Percentiles rank a stretch among this genome's conserved stretches.
Conservation (phyloP, 2,113 vertebrate genomes). For the Bambusicola thoracicus region DNA sequence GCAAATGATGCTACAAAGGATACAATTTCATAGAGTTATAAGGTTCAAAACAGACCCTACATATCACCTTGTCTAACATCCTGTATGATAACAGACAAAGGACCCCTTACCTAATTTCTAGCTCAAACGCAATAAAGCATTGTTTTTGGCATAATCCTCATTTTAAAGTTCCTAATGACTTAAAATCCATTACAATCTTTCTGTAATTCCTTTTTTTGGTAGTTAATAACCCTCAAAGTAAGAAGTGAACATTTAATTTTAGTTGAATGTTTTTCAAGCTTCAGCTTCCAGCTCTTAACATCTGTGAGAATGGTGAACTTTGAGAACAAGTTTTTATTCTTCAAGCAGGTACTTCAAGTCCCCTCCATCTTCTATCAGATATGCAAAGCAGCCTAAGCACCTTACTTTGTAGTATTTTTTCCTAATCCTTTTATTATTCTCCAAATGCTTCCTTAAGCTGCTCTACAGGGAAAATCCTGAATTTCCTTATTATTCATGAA, state of each 20-base stretch:
- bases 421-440: slow-evolving; percentile 14
- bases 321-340: not conserved
- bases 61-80: not conserved
- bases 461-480: slow-evolving; percentile 17
- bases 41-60: not conserved
- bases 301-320: not conserved
- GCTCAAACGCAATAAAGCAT: not conserved
- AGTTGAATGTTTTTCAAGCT: not conserved
- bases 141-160: not conserved
- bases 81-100: not conserved
- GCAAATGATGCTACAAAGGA: not conserved
- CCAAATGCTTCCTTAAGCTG: not conserved
- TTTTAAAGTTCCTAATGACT: not conserved
- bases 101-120: not conserved
- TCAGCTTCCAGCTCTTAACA: not conserved
- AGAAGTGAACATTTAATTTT: not conserved
- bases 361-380: not conserved
- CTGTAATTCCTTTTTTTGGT: not conserved
- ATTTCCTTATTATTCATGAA: slow-evolving; percentile 42
- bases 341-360: not conserved
- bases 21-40: not conserved
- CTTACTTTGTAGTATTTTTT: not conserved
- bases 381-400: not conserved
- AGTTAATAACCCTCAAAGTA: not conserved
- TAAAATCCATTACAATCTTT: not conserved